These are phyloP conservation scores for Melanophora roralis DNA, from an alignment of 2,888 invertebrate species.

Conservation along the genomic window DNA sequence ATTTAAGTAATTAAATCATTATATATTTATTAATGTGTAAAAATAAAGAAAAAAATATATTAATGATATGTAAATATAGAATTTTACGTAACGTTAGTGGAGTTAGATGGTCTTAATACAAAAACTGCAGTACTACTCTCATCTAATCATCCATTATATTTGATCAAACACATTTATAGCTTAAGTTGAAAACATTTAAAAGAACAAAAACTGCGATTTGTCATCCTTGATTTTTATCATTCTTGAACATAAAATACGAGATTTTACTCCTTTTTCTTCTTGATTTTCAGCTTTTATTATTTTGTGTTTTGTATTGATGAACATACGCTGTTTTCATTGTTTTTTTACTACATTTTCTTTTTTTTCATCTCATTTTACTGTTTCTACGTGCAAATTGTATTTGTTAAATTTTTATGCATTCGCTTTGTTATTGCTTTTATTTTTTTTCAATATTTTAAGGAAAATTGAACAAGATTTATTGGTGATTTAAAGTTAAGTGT, in stretches of 20 bases:
- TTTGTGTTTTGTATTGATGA: background rate
- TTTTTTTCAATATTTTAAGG: conserved; percentile 24
- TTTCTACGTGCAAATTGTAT: conserved; percentile 52
- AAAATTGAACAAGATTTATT: conserved; percentile 60
- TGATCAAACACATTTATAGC: background rate
- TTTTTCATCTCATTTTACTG: conserved; percentile 44
- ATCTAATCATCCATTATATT: background rate
- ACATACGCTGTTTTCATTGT: background rate
- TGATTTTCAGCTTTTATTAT: background rate
- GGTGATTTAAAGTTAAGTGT: conserved; percentile 56
- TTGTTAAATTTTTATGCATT: background rate
- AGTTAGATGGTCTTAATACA: too few species aligned
- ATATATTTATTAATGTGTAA: too few species aligned
- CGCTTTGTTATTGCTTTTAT: conserved; percentile 5
- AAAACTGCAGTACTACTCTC: too few species aligned
- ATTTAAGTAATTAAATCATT: too few species aligned
- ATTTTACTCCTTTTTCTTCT: background rate
- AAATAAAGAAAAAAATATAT: too few species aligned
- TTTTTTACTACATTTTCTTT: background rate
- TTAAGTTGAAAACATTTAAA: conserved; percentile 9
- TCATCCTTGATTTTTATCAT: conserved; percentile 5
- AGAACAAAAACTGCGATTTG: background rate
- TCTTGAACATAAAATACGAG: background rate
- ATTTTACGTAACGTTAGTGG: too few species aligned
- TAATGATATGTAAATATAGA: too few species aligned